Evolutionary conservation across 2,113 vertebrate genomes (phyloP).

Genomic region (Thalassoma bifasciatum): DNA sequence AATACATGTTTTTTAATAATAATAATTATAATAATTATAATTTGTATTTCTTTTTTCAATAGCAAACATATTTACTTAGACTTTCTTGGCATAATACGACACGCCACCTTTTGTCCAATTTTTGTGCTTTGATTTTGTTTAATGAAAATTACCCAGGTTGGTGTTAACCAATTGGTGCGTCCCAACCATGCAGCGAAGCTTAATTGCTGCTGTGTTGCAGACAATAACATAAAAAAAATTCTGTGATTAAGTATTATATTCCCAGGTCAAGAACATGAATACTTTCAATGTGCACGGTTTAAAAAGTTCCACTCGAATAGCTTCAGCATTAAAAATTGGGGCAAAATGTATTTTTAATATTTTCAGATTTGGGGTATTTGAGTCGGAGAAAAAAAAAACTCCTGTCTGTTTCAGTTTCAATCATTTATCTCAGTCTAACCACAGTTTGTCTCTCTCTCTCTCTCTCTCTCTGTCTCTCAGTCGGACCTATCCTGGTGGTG

Average conservation of each 20-base stretch:
- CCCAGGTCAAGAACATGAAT: not conserved
- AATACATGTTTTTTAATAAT: too few relatives aligned
- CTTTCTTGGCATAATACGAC: too few relatives aligned
- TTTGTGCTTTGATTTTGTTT: too few relatives aligned
- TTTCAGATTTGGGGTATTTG: not conserved
- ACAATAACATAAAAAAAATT: too few relatives aligned
- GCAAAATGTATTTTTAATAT: conserved; percentile 4
- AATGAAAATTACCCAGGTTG: too few relatives aligned
- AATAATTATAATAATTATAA: too few relatives aligned
- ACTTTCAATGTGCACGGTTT: not conserved
- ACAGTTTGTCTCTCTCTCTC: not conserved
- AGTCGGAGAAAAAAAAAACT: not conserved
- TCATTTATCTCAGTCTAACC: not conserved
- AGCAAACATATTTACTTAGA: too few relatives aligned
- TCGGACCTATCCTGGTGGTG: conserved; percentile 92
- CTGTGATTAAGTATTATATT: not conserved
- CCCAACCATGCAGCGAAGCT: too few relatives aligned
- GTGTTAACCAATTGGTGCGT: too few relatives aligned
- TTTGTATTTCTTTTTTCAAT: too few relatives aligned
- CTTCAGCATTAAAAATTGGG: not conserved
- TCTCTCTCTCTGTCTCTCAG: conserved; percentile 69
- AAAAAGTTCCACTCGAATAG: not conserved
- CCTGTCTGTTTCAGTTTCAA: not conserved
- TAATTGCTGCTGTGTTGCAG: too few relatives aligned
- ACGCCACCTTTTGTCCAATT: too few relatives aligned